A percentile compares a stretch with the other conserved stretches of the same genome.
Conservation (phyloP, 1,140 invertebrate genomes). For the Drosophila parabipectinata region DNA sequence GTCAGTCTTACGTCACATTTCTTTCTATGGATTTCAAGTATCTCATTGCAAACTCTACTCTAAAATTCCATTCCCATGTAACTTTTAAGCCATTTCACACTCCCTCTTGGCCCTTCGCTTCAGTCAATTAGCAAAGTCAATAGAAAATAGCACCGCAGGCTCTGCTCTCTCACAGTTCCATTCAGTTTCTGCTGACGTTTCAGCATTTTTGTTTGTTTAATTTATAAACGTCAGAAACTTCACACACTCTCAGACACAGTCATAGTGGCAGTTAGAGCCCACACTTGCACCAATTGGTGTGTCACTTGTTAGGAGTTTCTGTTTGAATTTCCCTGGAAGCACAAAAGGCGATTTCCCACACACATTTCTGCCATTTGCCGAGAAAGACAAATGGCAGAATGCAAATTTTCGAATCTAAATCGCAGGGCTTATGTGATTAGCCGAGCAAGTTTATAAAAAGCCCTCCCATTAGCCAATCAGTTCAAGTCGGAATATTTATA, state of each 20-base stretch:
- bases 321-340: conserved; percentile 32
- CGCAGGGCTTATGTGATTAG: conserved; percentile 31
- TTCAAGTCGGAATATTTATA: neutral
- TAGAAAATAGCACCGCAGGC: conserved; percentile 45
- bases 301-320: conserved; percentile 31
- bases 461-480: conserved; percentile 5
- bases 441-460: conserved; percentile 16
- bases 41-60: neutral
- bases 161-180: conserved; percentile 6
- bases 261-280: no score
- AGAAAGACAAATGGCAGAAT: conserved; percentile 21
- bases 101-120: conserved; percentile 15
- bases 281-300: conserved; percentile 13
- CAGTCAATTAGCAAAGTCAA: conserved; percentile 80
- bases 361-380: neutral
- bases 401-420: conserved; percentile 20
- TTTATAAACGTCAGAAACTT: conserved; percentile 72
- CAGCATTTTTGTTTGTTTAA: conserved; percentile 72
- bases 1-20: no score
- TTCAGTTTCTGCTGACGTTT: conserved; percentile 52
- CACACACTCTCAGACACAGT: conserved; percentile 7
- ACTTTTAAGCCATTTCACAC: conserved; percentile 30
- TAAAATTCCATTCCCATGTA: neutral
- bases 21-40: neutral
- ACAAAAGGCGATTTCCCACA: conserved; percentile 26